These are phyloP conservation scores for Seriola aureovittata DNA, from an alignment of 2,113 vertebrate genomes.

Conservation along the genomic window DNA sequence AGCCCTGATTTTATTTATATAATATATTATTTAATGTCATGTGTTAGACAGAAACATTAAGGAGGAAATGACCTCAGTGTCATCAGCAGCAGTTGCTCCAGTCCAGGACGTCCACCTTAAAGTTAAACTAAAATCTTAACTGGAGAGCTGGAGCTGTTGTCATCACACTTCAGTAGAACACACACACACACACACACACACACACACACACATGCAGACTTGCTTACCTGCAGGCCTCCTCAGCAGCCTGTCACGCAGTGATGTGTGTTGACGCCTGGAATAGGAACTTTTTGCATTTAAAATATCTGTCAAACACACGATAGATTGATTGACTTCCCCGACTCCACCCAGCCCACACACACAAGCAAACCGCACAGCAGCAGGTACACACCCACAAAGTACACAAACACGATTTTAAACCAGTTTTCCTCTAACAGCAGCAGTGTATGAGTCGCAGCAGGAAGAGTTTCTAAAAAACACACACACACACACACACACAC, in stretches of 20 bases:
- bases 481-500: slow-evolving; percentile 35
- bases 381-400: background rate
- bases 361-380: background rate
- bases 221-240: background rate
- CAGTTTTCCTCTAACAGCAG: slow-evolving; percentile 5
- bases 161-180: too few species aligned
- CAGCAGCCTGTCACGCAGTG: slow-evolving; percentile 15
- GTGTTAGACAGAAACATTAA: too few species aligned
- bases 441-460: background rate
- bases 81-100: too few species aligned
- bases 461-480: slow-evolving; percentile 11
- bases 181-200: background rate
- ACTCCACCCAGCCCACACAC: slow-evolving; percentile 16
- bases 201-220: background rate
- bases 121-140: too few species aligned
- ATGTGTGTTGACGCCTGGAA: slow-evolving; percentile 9
- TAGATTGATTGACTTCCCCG: slow-evolving; percentile 8
- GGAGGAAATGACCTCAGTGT: too few species aligned
- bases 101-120: too few species aligned
- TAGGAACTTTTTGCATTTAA: slow-evolving; percentile 52
- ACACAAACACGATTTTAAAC: slow-evolving; percentile 16
- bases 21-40: too few species aligned
- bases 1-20: too few species aligned
- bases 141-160: too few species aligned
- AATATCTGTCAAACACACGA: slow-evolving; percentile 25